phyloP scores from a whole-genome alignment of 1,140 invertebrate species.

The Papilio aristodemus region DNA sequence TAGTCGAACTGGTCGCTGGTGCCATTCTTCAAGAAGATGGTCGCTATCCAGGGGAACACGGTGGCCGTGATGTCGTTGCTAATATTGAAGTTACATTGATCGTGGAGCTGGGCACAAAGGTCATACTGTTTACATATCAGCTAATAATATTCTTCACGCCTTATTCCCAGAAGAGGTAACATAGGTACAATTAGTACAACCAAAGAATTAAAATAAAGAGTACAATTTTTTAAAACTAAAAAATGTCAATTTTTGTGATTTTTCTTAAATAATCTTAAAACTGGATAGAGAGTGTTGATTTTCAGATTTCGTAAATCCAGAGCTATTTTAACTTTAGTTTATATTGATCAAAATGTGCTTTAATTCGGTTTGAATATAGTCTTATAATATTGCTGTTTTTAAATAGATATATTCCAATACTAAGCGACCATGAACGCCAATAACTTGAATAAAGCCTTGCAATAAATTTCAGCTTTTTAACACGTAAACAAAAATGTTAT shows the following conservation, averaged over 20 bases:
- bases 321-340: no score
- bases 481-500: background rate
- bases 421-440: background rate
- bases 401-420: background rate
- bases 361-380: no score
- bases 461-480: background rate
- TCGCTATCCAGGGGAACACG: conserved; percentile 60
- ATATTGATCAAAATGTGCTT: no score
- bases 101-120: conserved; percentile 33
- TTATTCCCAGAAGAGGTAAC: no score
- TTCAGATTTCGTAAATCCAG: no score
- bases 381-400: no score
- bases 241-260: background rate
- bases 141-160: no score
- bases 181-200: no score
- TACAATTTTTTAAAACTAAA: no score
- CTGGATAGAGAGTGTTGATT: no score
- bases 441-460: background rate
- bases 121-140: conserved; percentile 3
- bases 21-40: conserved; percentile 61
- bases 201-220: no score
- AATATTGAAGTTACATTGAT: conserved; percentile 9
- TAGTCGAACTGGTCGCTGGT: conserved; percentile 58
- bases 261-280: no score
- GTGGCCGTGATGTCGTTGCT: conserved; percentile 18